Evolutionary conservation across 2,888 invertebrate species (phyloP).

Genomic region (Synanthedon myopaeformis): DNA sequence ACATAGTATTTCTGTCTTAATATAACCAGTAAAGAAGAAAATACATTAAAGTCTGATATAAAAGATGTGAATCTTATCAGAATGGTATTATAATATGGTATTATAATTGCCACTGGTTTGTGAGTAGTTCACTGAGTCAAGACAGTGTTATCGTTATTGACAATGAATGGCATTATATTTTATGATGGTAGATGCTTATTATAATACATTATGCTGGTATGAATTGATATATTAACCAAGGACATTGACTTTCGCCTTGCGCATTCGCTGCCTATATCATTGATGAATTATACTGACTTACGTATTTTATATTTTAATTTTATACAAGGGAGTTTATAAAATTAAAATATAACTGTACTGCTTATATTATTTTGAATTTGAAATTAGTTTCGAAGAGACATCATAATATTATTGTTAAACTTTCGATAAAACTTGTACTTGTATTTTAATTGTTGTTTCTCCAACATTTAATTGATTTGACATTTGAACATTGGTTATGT

Average conservation of each 20-base stretch:
- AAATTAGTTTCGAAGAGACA: too few species aligned
- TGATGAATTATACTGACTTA: conserved; percentile 5
- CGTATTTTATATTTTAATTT: too few species aligned
- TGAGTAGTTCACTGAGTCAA: conserved; percentile 12
- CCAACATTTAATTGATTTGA: too few species aligned
- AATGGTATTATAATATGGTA: conserved; percentile 15
- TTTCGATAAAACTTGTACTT: too few species aligned
- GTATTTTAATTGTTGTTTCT: too few species aligned
- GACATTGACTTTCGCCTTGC: not conserved
- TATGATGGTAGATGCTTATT: conserved; percentile 10
- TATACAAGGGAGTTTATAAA: too few species aligned
- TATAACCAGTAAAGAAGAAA: not conserved
- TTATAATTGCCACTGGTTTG: conserved; percentile 17
- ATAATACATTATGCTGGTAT: conserved; percentile 1
- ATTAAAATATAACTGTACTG: too few species aligned
- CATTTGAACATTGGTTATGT: too few species aligned
- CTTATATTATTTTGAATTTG: too few species aligned
- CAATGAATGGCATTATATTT: conserved; percentile 21
- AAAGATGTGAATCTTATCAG: conserved; percentile 32
- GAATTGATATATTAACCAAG: not conserved
- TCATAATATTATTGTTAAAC: too few species aligned
- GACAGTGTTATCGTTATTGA: conserved; percentile 24
- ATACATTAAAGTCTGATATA: conserved; percentile 10
- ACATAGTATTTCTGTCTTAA: not conserved
- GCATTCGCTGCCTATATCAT: conserved; percentile 4